Evolutionary conservation across 2,113 vertebrate species (phyloP).

Genomic region (Canis aureus): DNA sequence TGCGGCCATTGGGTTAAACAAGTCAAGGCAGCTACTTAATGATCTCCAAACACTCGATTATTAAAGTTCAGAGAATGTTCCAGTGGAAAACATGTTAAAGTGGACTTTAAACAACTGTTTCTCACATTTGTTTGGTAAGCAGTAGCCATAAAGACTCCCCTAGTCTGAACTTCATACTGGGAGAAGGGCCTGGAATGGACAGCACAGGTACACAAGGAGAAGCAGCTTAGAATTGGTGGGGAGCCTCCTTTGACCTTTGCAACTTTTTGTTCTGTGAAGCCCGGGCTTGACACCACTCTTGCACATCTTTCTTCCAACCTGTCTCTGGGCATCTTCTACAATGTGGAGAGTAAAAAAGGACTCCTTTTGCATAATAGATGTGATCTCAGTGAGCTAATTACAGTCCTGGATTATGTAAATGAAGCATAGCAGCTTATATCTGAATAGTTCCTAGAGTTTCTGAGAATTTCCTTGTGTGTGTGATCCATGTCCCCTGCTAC

Average conservation of each 20-base stretch:
- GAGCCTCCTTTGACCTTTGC: background rate
- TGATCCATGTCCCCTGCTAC: background rate
- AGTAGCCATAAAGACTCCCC: background rate
- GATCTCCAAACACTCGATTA: conserved; percentile 78
- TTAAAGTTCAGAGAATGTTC: conserved; percentile 67
- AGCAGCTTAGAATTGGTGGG: background rate
- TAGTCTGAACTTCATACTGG: background rate
- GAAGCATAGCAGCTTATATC: background rate
- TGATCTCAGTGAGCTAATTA: background rate
- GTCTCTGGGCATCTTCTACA: background rate
- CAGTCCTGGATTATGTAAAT: too few relatives aligned
- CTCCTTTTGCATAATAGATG: background rate
- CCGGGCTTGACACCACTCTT: background rate
- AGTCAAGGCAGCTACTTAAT: conserved; percentile 79
- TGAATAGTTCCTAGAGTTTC: background rate
- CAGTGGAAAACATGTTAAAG: background rate
- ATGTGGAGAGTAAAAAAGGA: background rate
- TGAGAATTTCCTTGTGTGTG: background rate
- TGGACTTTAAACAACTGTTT: conserved; percentile 25
- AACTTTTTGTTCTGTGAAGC: background rate
- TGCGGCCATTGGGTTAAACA: conserved; percentile 59
- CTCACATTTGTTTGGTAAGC: background rate
- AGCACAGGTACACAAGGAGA: background rate
- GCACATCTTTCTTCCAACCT: background rate
- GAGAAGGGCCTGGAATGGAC: accelerated